These are phyloP conservation scores for Protobothrops mucrosquamatus DNA, from an alignment of 2,113 vertebrate genomes.

Conservation along the genomic window DNA sequence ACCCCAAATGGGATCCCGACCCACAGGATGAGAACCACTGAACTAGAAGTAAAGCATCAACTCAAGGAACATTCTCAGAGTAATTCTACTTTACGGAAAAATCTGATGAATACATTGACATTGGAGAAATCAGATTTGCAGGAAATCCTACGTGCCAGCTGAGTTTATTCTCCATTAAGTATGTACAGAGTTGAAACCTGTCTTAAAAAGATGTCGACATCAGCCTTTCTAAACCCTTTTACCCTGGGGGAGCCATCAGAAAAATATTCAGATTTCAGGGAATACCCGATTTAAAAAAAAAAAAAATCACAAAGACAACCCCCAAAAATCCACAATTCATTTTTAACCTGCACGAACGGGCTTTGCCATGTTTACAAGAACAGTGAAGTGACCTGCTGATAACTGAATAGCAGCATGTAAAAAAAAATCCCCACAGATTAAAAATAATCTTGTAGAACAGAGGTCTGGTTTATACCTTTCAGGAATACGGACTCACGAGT, in stretches of 20 bases:
- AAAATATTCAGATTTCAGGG: neutral
- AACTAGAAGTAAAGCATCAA: neutral
- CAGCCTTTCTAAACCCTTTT: neutral
- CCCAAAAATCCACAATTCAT: neutral
- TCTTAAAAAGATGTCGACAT: neutral
- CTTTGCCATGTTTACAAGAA: neutral
- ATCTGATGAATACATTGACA: neutral
- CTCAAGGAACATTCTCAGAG: neutral
- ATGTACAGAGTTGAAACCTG: neutral
- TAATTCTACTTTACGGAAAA: neutral
- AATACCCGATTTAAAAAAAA: neutral
- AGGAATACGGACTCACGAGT: neutral
- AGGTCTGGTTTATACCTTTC: neutral
- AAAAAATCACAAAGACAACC: neutral
- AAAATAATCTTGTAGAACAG: neutral
- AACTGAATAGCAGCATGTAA: neutral
- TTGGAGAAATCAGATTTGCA: neutral
- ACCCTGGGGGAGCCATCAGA: neutral
- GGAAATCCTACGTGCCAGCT: neutral
- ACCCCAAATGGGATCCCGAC: too few species aligned
- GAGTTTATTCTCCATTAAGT: neutral
- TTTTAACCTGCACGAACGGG: neutral
- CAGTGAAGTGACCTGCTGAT: neutral
- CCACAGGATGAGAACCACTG: too few species aligned
- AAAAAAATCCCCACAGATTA: neutral